A percentile compares a stretch with the other conserved stretches of the same genome.
Conservation (phyloP, 2,113 vertebrate species). For the Dicerorhinus sumatrensis region DNA sequence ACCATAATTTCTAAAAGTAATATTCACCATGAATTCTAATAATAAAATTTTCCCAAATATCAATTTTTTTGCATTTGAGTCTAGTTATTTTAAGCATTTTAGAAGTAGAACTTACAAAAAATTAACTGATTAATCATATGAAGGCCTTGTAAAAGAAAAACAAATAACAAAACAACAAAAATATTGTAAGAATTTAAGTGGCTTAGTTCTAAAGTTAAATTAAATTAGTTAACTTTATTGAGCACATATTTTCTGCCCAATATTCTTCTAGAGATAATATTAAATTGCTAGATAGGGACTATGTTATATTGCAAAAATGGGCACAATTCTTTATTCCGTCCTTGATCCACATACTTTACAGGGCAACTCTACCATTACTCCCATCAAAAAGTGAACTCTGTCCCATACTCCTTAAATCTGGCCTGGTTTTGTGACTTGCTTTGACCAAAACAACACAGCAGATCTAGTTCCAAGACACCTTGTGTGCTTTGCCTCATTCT, state of each 20-base stretch:
- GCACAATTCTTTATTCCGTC: not conserved
- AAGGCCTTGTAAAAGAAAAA: not conserved
- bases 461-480: not conserved
- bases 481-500: not conserved
- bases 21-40: not conserved
- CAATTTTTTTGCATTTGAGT: not conserved
- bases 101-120: not conserved
- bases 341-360: not conserved
- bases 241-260: not conserved
- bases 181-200: not conserved
- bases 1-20: not conserved
- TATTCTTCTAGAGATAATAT: not conserved
- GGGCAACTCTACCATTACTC: not conserved
- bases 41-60: not conserved
- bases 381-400: not conserved
- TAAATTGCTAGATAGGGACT: not conserved
- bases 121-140: not conserved
- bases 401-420: not conserved
- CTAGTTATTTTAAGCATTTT: conserved; percentile 15
- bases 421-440: not conserved
- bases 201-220: not conserved
- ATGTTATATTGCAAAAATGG: not conserved
- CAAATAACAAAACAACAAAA: not conserved
- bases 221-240: not conserved
- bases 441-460: not conserved